These are phyloP conservation scores for Chanos chanos DNA, from an alignment of 2,797 vertebrate species.

Conservation along the genomic window DNA sequence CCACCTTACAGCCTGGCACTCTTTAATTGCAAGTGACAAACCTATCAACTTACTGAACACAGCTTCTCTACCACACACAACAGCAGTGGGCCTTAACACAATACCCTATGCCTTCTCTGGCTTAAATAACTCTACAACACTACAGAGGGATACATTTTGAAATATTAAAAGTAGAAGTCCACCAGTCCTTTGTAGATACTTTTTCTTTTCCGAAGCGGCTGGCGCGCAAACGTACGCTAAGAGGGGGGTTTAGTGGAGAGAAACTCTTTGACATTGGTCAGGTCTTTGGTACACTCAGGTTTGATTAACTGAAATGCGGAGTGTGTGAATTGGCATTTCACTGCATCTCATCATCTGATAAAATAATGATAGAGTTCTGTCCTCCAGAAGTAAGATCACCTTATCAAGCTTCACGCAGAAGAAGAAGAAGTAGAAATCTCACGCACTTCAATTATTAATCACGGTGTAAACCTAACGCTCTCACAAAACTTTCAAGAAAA, in stretches of 20 bases:
- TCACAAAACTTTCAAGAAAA: no score
- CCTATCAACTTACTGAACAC: slow-evolving; percentile 13
- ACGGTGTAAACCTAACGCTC: no score
- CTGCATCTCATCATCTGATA: slow-evolving; percentile 32
- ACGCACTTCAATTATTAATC: no score
- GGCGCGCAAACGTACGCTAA: no score
- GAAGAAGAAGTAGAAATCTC: slow-evolving; percentile 26
- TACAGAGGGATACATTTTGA: no score
- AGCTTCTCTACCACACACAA: slow-evolving; percentile 15
- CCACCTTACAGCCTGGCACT: slow-evolving; percentile 23
- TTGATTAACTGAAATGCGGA: slow-evolving; percentile 37
- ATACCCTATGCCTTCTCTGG: no score
- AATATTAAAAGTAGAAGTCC: no score
- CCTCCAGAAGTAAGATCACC: slow-evolving; percentile 24
- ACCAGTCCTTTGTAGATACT: no score
- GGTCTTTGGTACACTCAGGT: slow-evolving; percentile 44
- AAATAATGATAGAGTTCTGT: slow-evolving; percentile 27
- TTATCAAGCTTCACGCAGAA: slow-evolving; percentile 19
- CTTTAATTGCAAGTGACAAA: slow-evolving; percentile 39
- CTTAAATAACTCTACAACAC: no score
- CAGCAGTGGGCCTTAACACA: no score
- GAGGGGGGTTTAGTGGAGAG: no score
- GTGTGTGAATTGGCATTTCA: slow-evolving; percentile 23
- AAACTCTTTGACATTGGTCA: slow-evolving; percentile 48
- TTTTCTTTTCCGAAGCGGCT: no score